phyloP scores from a whole-genome alignment of 2,113 vertebrate genomes.

The Anguilla rostrata region DNA sequence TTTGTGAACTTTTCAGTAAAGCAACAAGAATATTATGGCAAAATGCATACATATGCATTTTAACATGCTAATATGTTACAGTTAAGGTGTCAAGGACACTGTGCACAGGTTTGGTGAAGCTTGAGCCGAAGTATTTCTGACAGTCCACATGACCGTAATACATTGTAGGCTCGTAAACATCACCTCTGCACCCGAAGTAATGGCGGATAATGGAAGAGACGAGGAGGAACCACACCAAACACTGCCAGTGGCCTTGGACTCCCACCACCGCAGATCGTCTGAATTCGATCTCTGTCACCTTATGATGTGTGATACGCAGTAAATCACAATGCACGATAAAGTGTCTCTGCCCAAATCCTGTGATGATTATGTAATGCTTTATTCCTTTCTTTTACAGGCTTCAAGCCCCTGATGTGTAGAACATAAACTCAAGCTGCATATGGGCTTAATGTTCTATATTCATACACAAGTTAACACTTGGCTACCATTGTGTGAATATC shows the following conservation, averaged over 20 bases:
- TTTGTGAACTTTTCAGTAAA: too few relatives aligned
- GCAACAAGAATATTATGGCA: neutral
- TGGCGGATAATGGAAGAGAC: slow-evolving; percentile 15
- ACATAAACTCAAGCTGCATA: neutral
- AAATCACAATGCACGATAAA: slow-evolving; percentile 1
- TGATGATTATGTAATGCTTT: neutral
- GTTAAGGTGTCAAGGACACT: neutral
- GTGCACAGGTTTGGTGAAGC: neutral
- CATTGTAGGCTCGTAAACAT: slow-evolving; percentile 17
- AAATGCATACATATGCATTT: neutral
- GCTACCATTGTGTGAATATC: neutral
- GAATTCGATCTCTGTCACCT: slow-evolving; percentile 14
- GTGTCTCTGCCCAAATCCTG: neutral
- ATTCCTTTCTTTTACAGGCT: neutral
- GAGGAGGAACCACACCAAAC: neutral
- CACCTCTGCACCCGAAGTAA: slow-evolving; percentile 10
- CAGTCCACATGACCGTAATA: neutral
- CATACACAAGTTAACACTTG: neutral
- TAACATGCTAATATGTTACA: neutral
- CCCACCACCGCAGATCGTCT: neutral
- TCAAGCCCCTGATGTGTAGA: neutral
- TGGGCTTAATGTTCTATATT: neutral
- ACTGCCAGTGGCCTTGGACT: slow-evolving; percentile 7
- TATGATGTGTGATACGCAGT: slow-evolving; percentile 4
- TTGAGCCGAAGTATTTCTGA: neutral